Conservation (phyloP, 2,888 invertebrate genomes). For the Chironomus tentans region DNA sequence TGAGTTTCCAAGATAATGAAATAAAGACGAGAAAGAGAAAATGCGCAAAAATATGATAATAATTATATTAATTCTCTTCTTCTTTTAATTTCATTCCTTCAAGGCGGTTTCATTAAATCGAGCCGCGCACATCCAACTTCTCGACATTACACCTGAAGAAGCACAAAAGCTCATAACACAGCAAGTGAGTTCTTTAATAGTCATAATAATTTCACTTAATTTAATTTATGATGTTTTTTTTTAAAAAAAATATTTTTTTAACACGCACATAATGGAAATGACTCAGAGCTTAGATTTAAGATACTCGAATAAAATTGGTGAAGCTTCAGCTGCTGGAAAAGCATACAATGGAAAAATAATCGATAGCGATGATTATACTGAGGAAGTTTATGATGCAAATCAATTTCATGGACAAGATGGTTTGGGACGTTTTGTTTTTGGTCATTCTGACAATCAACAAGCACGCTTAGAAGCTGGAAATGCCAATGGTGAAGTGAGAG, state of each 20-base stretch:
- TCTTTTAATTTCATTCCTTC: not conserved
- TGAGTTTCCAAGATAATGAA: too few species aligned
- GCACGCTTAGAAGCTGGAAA: conserved; percentile 62
- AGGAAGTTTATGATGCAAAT: conserved; percentile 60
- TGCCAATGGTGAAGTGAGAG: conserved; percentile 55
- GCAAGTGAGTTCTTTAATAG: not conserved
- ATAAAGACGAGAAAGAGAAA: too few species aligned
- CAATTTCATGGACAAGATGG: conserved; percentile 66
- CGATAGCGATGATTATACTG: conserved; percentile 55
- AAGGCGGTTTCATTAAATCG: conserved; percentile 33
- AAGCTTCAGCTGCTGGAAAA: conserved; percentile 42
- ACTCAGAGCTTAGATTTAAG: conserved; percentile 42
- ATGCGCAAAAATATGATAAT: not conserved
- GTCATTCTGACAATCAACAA: conserved; percentile 60
- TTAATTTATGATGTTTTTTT: not conserved
- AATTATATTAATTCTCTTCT: not conserved
- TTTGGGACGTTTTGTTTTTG: conserved; percentile 61
- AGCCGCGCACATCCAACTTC: conserved; percentile 45
- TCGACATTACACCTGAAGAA: conserved; percentile 47
- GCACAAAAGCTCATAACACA: conserved; percentile 38
- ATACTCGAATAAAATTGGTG: conserved; percentile 49
- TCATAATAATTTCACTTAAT: conserved; percentile 32
- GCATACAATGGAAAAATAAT: conserved; percentile 45
- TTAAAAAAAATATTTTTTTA: too few species aligned
- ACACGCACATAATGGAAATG: conserved; percentile 28